A percentile compares a stretch with the other conserved stretches of the same genome.
Conservation (phyloP, 2,888 invertebrate species). For the Drosophila anomalata region DNA sequence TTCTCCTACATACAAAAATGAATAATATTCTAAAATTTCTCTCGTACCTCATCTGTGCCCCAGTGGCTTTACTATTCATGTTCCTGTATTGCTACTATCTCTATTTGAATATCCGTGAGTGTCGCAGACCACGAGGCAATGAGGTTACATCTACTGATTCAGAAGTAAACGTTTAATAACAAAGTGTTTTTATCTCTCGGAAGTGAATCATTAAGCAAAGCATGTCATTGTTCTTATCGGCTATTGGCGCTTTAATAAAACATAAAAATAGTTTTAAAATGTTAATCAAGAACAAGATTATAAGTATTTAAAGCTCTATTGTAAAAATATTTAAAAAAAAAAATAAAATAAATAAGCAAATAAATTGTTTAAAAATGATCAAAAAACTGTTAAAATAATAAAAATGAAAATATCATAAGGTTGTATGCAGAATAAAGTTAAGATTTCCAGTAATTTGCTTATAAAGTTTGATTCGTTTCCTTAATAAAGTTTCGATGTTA, state of each 20-base stretch:
- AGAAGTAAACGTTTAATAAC: conserved; percentile 6
- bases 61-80: conserved; percentile 19
- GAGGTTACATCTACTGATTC: too few relatives aligned
- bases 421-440: neutral
- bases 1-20: neutral
- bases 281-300: neutral
- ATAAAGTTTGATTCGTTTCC: neutral
- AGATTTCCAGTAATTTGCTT: neutral
- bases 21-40: neutral
- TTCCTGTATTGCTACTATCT: conserved; percentile 37
- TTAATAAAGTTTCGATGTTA: neutral
- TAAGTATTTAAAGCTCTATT: neutral
- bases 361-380: too few relatives aligned
- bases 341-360: too few relatives aligned
- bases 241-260: neutral
- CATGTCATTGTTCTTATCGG: neutral
- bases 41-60: conserved; percentile 29
- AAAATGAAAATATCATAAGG: too few relatives aligned
- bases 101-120: conserved; percentile 40
- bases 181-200: neutral
- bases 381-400: too few relatives aligned
- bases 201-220: neutral
- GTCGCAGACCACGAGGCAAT: neutral
- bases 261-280: neutral
- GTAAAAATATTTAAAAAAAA: too few relatives aligned